Conservation (phyloP, 2,113 vertebrate genomes). For the Formicarius rufipectus region DNA sequence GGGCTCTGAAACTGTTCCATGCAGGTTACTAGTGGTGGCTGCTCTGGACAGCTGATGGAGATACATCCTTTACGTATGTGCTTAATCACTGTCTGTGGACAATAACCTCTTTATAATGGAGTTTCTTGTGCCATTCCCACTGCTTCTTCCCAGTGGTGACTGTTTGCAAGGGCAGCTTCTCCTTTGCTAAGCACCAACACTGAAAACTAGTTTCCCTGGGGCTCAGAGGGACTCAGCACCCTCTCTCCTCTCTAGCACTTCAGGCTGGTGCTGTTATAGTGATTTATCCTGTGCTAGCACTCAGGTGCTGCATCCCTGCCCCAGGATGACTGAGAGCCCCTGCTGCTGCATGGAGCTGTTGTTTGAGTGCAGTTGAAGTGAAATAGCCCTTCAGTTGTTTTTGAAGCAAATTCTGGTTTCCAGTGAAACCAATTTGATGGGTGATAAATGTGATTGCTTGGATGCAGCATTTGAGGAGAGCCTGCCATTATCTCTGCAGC, state of each 20-base stretch:
- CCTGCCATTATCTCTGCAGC: not conserved
- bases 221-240: not conserved
- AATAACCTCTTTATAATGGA: not conserved
- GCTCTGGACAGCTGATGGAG: not conserved
- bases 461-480: not conserved
- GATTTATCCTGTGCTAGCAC: not conserved
- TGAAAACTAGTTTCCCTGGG: not conserved
- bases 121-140: not conserved
- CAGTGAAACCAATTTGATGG: not conserved
- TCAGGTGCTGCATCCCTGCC: accelerated
- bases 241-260: not conserved
- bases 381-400: not conserved
- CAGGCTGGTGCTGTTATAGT: not conserved
- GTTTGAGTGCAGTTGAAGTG: not conserved
- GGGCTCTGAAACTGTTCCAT: not conserved
- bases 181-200: not conserved
- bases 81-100: accelerated
- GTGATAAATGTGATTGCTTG: not conserved
- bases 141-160: not conserved
- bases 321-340: not conserved
- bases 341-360: not conserved
- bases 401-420: not conserved
- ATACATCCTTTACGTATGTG: not conserved
- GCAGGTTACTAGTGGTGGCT: accelerated
- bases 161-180: not conserved